Percentiles rank a stretch among this genome's conserved stretches.
Conservation (phyloP, 2,797 vertebrate genomes). For the Gallinago nigripennis region DNA sequence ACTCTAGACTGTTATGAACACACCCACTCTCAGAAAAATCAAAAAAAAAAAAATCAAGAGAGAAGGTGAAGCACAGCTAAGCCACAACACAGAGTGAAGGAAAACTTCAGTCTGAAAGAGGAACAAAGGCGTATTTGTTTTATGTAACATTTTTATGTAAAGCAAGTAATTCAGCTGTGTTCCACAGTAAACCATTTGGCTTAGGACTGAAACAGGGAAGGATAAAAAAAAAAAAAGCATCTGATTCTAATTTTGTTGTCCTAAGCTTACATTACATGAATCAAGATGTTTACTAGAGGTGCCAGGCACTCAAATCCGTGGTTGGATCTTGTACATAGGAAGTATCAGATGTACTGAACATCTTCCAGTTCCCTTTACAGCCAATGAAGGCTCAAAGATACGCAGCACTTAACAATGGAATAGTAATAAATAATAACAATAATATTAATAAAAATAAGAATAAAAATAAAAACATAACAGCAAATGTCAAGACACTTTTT, state of each 20-base stretch:
- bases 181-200: neutral
- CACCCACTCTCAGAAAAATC: neutral
- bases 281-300: slow-evolving; percentile 28
- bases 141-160: neutral
- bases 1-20: neutral
- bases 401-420: neutral
- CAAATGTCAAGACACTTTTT: neutral
- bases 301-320: neutral
- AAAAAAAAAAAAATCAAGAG: neutral
- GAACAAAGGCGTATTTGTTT: slow-evolving; percentile 30
- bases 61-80: neutral
- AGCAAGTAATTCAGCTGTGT: neutral
- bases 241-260: slow-evolving; percentile 36
- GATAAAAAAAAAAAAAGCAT: neutral
- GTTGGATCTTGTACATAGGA: slow-evolving; percentile 8
- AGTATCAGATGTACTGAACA: neutral
- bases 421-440: neutral
- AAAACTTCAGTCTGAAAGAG: neutral
- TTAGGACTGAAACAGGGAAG: neutral
- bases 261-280: neutral
- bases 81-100: neutral
- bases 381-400: neutral
- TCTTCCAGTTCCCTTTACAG: neutral
- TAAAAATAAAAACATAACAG: neutral
- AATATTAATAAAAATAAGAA: neutral